phyloP scores from a whole-genome alignment of 2,888 invertebrate genomes.

The Drosophila macrothrix region DNA sequence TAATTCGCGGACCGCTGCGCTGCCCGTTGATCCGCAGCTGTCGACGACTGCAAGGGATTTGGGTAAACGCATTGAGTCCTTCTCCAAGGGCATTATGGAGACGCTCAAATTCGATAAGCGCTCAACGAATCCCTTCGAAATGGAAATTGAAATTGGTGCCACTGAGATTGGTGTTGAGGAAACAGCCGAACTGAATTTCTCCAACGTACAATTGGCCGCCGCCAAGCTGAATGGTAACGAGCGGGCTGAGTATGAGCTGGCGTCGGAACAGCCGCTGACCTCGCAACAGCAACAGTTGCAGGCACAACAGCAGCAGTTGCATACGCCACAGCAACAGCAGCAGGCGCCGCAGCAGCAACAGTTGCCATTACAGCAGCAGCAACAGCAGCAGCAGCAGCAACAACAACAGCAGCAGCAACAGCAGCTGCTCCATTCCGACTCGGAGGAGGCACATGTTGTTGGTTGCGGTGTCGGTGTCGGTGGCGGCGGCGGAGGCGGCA shows the following conservation, averaged over 20 bases:
- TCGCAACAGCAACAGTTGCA: constrained; percentile 30
- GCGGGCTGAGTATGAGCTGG: constrained; percentile 81
- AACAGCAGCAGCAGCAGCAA: constrained; percentile 2
- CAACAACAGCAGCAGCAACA: constrained; percentile 35
- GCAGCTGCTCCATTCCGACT: constrained; percentile 76
- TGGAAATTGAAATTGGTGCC: constrained; percentile 85
- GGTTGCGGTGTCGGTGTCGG: constrained; percentile 4
- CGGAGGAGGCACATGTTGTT: constrained; percentile 78
- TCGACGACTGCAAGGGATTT: constrained; percentile 83
- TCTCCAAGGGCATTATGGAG: constrained; percentile 85
- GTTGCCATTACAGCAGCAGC: constrained; percentile 11
- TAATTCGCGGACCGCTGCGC: constrained; percentile 83
- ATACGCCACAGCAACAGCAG: constrained; percentile 25
- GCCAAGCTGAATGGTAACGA: constrained; percentile 84
- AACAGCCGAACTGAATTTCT: constrained; percentile 81
- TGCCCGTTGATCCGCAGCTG: constrained; percentile 81
- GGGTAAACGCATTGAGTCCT: constrained; percentile 85
- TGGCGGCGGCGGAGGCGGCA: constrained; percentile 8
- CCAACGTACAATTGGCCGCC: constrained; percentile 82
- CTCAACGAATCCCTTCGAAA: constrained; percentile 85
- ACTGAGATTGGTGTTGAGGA: constrained; percentile 85
- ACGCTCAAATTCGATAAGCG: constrained; percentile 85
- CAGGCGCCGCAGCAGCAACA: constrained; percentile 18
- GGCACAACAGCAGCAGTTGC: constrained; percentile 30
- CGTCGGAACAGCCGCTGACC: constrained; percentile 58